Evolutionary conservation across 2,113 vertebrate genomes (phyloP), one percentile per base, ranked within the genome.

Genomic region (Ammodramus savannarum): DNA sequence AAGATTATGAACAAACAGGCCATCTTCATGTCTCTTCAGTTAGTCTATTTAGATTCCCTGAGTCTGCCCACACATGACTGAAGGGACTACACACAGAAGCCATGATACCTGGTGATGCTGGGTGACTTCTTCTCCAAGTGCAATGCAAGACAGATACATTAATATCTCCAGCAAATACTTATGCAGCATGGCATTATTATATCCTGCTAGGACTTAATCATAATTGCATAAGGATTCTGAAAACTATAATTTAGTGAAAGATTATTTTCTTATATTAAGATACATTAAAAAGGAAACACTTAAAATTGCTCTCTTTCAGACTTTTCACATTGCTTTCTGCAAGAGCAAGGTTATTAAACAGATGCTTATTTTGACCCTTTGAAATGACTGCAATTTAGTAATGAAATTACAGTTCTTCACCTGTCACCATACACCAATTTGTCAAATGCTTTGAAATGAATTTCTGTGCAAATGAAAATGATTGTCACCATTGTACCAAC

Each of bases 381-480:
- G 63, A 93, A 94, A 90, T 94, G 90, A 94, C 85, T 2, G 3
- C 76, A 93, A 92, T 96, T 96, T 92, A 80, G 51, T 93, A 94
- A 94, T 67, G 86, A 74, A 92, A 95, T 96, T 96, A 86, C 63
- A 90, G 63, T 88, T 90, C 90, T 85, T 95, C 82, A 94, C 88
- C 85, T 84, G 83, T 86, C 82, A 80, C 79, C 59, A 55, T 22
- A 74, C 27, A 77, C 31, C 68, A 84, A 77, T 92, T 88, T 84
- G 18, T 75, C 62, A 80, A 83, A 62, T 27, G 48, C 38, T 77
- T 86, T 90, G 59, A 51, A 92, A 92, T 88, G 5, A 89, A 69
- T 88, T 93, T 90, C 73, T 71, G 32, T 92, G 92, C 46, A 78
- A 95, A 90, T 74, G 43, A 93, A 92, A 92, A 77, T 85, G 10